A percentile compares a stretch with the other conserved stretches of the same genome.
Conservation (phyloP, 2,113 vertebrate genomes). For the Mungos mungo region DNA sequence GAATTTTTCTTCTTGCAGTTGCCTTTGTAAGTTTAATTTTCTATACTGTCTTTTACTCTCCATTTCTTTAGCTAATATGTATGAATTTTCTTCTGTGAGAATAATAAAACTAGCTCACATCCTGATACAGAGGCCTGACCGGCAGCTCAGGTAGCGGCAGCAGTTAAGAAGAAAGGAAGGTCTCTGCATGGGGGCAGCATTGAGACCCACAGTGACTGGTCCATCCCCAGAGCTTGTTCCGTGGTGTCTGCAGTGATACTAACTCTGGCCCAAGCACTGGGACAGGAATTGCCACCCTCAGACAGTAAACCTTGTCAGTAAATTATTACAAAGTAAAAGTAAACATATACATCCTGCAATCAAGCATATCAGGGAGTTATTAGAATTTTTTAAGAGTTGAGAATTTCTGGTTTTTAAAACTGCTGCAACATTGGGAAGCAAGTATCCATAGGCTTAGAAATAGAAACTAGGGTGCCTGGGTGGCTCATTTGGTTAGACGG, state of each 20-base stretch:
- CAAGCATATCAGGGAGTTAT: background rate
- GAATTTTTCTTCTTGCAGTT: background rate
- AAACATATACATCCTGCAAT: background rate
- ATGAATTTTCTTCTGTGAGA: background rate
- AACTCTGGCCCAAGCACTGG: background rate
- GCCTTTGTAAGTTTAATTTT: background rate
- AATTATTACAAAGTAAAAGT: constrained; percentile 26
- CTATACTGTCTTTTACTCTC: background rate
- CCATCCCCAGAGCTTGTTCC: background rate
- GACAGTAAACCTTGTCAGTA: background rate
- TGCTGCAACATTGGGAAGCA: background rate
- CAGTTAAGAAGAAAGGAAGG: background rate
- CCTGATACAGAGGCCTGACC: background rate
- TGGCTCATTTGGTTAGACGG: too few species aligned
- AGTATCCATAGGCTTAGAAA: background rate
- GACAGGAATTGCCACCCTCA: background rate
- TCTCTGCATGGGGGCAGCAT: background rate
- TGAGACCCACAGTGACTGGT: background rate
- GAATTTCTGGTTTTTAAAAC: background rate
- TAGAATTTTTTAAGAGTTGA: constrained; percentile 20
- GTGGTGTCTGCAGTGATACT: background rate
- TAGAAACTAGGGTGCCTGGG: background rate
- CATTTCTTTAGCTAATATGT: background rate
- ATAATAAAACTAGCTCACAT: background rate
- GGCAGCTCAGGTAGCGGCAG: background rate